A percentile compares a stretch with the other conserved stretches of the same genome.
Conservation (phyloP, 2,888 invertebrate genomes). For the Graphium colonna region DNA sequence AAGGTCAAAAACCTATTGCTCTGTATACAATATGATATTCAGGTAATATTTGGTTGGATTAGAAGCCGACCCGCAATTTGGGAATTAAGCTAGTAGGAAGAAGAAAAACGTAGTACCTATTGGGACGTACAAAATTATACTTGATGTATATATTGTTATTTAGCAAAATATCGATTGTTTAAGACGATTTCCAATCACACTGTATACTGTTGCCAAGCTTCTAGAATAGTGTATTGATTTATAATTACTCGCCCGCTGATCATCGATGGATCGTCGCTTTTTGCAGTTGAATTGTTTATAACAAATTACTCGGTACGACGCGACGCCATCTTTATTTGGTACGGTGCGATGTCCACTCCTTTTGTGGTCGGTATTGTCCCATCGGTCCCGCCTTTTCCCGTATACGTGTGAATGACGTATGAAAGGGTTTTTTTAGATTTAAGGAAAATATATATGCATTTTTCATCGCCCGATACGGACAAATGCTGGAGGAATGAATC, state of each 20-base stretch:
- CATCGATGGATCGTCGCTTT: constrained; percentile 31
- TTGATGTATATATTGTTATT: no score
- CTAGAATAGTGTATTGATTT: constrained; percentile 48
- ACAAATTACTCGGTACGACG: constrained; percentile 38
- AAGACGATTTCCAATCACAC: constrained; percentile 24
- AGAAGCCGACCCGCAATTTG: no score
- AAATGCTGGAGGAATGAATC: background rate
- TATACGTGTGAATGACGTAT: constrained; percentile 17
- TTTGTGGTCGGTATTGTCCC: constrained; percentile 33
- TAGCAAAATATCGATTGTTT: background rate
- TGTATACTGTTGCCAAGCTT: constrained; percentile 32
- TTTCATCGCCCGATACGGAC: background rate
- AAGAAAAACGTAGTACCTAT: no score
- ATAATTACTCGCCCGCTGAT: constrained; percentile 42
- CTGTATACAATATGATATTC: no score
- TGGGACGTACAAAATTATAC: no score
- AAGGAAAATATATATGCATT: background rate
- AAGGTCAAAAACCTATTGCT: no score
- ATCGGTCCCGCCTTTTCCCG: constrained; percentile 16
- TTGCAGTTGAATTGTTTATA: constrained; percentile 47
- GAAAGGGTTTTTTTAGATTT: background rate
- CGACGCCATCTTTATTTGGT: constrained; percentile 37
- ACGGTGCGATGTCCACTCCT: constrained; percentile 32
- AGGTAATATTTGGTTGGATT: no score
- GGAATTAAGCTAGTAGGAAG: no score